These are phyloP conservation scores for Drosophila pegasa DNA, from an alignment of 2,888 invertebrate species.

Conservation along the genomic window DNA sequence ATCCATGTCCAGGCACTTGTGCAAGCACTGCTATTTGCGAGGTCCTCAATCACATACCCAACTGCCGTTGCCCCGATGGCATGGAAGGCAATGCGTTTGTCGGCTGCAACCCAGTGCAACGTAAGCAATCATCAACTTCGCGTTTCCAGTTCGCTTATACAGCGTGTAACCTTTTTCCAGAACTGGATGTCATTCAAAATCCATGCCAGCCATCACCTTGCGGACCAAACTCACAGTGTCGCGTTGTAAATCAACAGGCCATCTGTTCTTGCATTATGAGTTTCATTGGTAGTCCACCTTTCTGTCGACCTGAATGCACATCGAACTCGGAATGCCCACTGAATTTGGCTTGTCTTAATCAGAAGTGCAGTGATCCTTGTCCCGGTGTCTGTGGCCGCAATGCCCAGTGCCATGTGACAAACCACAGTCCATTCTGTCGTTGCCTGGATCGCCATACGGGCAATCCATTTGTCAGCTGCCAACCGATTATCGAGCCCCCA, in stretches of 20 bases:
- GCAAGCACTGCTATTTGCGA: conserved; percentile 89
- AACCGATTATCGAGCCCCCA: conserved; percentile 77
- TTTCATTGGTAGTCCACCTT: conserved; percentile 88
- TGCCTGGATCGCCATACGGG: conserved; percentile 88
- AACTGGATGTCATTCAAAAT: conserved; percentile 65
- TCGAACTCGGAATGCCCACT: conserved; percentile 90
- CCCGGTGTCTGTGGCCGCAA: conserved; percentile 90
- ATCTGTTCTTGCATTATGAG: conserved; percentile 89
- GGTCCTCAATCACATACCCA: conserved; percentile 91
- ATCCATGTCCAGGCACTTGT: conserved; percentile 91
- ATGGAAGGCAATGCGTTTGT: conserved; percentile 90
- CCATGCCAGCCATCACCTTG: conserved; percentile 91
- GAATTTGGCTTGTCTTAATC: conserved; percentile 90
- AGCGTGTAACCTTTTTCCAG: conserved; percentile 58
- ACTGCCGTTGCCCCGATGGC: conserved; percentile 87
- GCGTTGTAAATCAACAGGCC: conserved; percentile 89
- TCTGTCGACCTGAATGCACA: conserved; percentile 90
- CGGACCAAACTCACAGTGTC: conserved; percentile 92
- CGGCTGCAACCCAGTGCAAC: conserved; percentile 86
- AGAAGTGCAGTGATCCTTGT: conserved; percentile 91
- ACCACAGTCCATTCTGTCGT: conserved; percentile 90
- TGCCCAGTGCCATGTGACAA: conserved; percentile 91
- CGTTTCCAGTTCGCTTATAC: neutral
- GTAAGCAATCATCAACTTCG: conserved; percentile 81
- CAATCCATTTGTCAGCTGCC: conserved; percentile 88